A percentile compares a stretch with the other conserved stretches of the same genome.
These are phyloP conservation scores for Trichomycterus rosablanca DNA, from an alignment of 2,113 vertebrate species.

Conservation along the genomic window DNA sequence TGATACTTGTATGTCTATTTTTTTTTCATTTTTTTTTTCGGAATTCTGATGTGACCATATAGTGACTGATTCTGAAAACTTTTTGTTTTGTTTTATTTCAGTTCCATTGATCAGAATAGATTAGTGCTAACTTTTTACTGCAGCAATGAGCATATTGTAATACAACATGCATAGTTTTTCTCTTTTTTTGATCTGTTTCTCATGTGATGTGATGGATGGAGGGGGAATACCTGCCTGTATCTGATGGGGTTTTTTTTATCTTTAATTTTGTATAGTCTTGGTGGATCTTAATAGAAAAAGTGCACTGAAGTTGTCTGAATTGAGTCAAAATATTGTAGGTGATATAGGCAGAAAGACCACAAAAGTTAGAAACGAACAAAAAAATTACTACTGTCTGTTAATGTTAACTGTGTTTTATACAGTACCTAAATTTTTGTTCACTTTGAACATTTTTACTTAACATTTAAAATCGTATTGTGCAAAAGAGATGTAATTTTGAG, in stretches of 20 bases:
- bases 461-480: slow-evolving; percentile 98
- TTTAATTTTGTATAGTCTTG: slow-evolving; percentile 76
- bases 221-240: slow-evolving; percentile 65
- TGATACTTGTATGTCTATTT: slow-evolving; percentile 60
- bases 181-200: slow-evolving; percentile 70
- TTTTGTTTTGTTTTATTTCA: slow-evolving; percentile 66
- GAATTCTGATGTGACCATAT: slow-evolving; percentile 42
- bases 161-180: slow-evolving; percentile 71
- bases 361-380: slow-evolving; percentile 59
- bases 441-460: slow-evolving; percentile 99
- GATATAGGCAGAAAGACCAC: slow-evolving; percentile 78
- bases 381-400: slow-evolving; percentile 92
- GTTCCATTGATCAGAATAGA: slow-evolving; percentile 76
- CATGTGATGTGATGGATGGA: slow-evolving; percentile 89
- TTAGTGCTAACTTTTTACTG: slow-evolving; percentile 56
- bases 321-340: slow-evolving; percentile 88
- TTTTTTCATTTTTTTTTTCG: slow-evolving; percentile 46
- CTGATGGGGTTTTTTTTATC: slow-evolving; percentile 58
- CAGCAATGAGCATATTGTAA: slow-evolving; percentile 75
- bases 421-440: slow-evolving; percentile 91
- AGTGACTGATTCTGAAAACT: slow-evolving; percentile 33
- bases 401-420: slow-evolving; percentile 99
- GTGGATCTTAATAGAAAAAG: slow-evolving; percentile 85
- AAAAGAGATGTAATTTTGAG: slow-evolving; percentile 97
- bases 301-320: slow-evolving; percentile 97